Percentiles rank a stretch among this genome's conserved stretches.
Conservation (phyloP, 1,140 invertebrate genomes). For the Achroia grisella region DNA sequence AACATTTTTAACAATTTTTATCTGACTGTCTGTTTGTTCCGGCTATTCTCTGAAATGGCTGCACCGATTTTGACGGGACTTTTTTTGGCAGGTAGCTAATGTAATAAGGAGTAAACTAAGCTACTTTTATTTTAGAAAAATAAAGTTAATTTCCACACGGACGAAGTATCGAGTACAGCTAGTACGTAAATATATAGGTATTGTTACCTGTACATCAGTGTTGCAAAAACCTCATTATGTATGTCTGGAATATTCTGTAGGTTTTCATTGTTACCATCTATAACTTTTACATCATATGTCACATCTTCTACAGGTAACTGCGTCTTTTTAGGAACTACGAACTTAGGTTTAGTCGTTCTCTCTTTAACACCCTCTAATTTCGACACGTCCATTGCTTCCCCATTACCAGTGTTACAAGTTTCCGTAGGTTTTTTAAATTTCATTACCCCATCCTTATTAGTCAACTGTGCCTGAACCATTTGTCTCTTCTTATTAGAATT, state of each 20-base stretch:
- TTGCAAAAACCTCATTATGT: conserved; percentile 21
- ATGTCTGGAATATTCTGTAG: neutral
- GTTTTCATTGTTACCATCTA: conserved; percentile 22
- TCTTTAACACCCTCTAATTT: conserved; percentile 3
- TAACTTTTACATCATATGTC: conserved; percentile 16
- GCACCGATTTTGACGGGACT: no score
- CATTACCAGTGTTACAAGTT: neutral
- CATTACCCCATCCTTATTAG: conserved; percentile 48
- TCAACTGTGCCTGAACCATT: conserved; percentile 39
- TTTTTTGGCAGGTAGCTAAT: no score
- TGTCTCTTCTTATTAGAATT: conserved; percentile 12
- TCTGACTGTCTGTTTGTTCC: no score
- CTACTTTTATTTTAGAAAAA: no score
- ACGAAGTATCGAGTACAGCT: no score
- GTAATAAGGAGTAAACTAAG: no score
- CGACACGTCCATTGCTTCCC: no score
- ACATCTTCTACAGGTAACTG: conserved; percentile 37
- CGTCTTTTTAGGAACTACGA: conserved; percentile 43
- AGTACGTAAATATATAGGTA: no score
- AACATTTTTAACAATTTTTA: no score
- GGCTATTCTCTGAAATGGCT: no score
- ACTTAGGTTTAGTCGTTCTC: conserved; percentile 29
- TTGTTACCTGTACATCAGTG: conserved; percentile 33
- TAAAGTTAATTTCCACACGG: no score
- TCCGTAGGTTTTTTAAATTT: conserved; percentile 36